Conservation (phyloP, 2,113 vertebrate genomes). For the Tetraodon nigroviridis region DNA sequence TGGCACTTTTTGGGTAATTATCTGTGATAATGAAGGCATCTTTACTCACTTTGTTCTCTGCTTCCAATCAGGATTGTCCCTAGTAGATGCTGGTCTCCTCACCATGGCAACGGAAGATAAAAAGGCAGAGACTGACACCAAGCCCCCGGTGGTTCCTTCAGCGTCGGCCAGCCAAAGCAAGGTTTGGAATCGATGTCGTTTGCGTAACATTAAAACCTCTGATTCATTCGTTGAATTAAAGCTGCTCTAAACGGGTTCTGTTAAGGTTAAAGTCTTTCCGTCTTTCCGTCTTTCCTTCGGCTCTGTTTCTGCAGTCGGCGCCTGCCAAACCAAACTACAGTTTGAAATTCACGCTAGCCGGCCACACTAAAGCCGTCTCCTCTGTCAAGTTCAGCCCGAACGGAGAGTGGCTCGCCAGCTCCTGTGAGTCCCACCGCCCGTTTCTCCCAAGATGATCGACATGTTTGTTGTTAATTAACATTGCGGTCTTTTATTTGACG, state of each 20-base stretch:
- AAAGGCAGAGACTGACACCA: conserved; percentile 93
- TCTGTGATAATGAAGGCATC: no score
- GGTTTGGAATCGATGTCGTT: conserved; percentile 61
- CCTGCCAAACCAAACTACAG: conserved; percentile 97
- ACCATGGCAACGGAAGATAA: conserved; percentile 98
- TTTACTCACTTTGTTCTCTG: background rate
- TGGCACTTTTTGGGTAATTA: no score
- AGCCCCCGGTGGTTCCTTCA: conserved; percentile 88
- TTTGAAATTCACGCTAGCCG: conserved; percentile 95
- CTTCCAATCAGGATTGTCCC: conserved; percentile 28
- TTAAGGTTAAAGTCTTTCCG: no score
- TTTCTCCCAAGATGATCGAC: background rate
- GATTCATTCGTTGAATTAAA: background rate
- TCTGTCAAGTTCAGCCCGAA: conserved; percentile 98
- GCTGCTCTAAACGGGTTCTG: background rate
- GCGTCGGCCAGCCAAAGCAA: conserved; percentile 94
- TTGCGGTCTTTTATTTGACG: background rate
- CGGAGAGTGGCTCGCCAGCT: conserved; percentile 97
- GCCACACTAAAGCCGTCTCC: conserved; percentile 97
- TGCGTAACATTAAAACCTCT: no score
- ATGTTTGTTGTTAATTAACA: background rate
- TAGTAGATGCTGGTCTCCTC: conserved; percentile 49
- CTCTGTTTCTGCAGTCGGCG: conserved; percentile 77
- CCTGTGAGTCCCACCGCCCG: conserved; percentile 79
- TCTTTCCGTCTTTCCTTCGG: background rate